These are phyloP conservation scores for Onychomys torridus DNA, from an alignment of 2,797 vertebrate genomes.

Conservation along the genomic window DNA sequence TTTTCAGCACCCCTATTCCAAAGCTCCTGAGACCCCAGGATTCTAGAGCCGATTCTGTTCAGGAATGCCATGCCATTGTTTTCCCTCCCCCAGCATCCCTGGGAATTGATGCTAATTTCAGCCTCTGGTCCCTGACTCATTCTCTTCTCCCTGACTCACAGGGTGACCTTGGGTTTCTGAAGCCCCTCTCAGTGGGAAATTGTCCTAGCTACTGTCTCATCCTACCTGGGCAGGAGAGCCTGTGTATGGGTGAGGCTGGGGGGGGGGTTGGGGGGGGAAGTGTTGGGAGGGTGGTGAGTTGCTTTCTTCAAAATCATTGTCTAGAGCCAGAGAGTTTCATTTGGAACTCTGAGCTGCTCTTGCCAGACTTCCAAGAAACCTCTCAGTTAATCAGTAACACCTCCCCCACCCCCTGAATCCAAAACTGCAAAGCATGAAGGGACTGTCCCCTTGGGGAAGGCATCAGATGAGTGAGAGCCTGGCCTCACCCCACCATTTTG, in stretches of 20 bases:
- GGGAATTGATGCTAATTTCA: slow-evolving; percentile 80
- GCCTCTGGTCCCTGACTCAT: slow-evolving; percentile 80
- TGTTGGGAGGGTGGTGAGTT: background rate
- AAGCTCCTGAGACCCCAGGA: slow-evolving; percentile 63
- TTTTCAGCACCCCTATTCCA: slow-evolving; percentile 49
- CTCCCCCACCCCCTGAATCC: background rate
- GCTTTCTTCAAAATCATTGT: slow-evolving; percentile 51
- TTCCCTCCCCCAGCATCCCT: slow-evolving; percentile 16
- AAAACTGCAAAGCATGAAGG: background rate
- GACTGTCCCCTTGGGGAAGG: background rate
- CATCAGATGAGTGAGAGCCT: background rate
- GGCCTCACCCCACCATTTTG: background rate
- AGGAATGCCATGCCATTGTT: slow-evolving; percentile 66
- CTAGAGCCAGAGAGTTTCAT: slow-evolving; percentile 40
- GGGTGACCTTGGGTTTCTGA: slow-evolving; percentile 72
- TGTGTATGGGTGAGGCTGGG: background rate
- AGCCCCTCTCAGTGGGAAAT: slow-evolving; percentile 66
- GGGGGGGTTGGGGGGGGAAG: background rate
- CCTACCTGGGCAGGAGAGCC: background rate
- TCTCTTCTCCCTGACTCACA: slow-evolving; percentile 75
- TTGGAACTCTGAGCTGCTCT: background rate
- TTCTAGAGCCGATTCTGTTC: slow-evolving; percentile 60
- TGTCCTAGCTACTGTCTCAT: slow-evolving; percentile 23
- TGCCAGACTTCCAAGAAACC: slow-evolving; percentile 42
- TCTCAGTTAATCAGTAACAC: background rate